These are phyloP conservation scores for Heterotilapia buettikoferi DNA, from an alignment of 2,113 vertebrate genomes.

Conservation along the genomic window DNA sequence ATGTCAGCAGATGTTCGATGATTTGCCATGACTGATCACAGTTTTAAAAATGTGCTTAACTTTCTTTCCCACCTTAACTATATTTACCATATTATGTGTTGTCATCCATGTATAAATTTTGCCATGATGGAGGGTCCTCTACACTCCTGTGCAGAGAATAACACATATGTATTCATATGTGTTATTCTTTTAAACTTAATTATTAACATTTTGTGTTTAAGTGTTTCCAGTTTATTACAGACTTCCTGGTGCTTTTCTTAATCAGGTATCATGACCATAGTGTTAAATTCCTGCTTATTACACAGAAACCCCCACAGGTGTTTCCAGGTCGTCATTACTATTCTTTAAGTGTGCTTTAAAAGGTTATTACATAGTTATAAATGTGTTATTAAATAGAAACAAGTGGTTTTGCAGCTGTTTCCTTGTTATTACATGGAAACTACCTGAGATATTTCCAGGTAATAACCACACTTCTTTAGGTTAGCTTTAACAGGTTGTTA, in stretches of 20 bases:
- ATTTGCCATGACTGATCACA: not conserved
- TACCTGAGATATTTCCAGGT: not conserved
- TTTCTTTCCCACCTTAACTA: not conserved
- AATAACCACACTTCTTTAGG: not conserved
- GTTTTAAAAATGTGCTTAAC: not conserved
- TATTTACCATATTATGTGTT: not conserved
- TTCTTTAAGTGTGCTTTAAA: not conserved
- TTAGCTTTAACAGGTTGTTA: not conserved
- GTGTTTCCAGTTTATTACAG: not conserved
- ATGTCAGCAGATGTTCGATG: not conserved
- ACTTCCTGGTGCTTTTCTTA: not conserved
- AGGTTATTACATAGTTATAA: not conserved
- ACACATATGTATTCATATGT: rapidly evolving
- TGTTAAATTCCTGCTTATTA: not conserved
- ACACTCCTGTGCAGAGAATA: not conserved
- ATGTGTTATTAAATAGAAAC: not conserved
- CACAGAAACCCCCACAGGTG: not conserved
- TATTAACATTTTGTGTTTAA: not conserved
- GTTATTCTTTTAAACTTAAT: not conserved
- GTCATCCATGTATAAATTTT: not conserved
- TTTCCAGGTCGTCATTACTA: rapidly evolving
- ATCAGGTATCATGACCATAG: not conserved
- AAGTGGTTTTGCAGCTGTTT: not conserved
- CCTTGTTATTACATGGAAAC: not conserved
- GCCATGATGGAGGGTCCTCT: rapidly evolving